Percentiles rank a stretch among this genome's conserved stretches.
Conservation (phyloP, 2,113 vertebrate species). For the Lophius piscatorius region DNA sequence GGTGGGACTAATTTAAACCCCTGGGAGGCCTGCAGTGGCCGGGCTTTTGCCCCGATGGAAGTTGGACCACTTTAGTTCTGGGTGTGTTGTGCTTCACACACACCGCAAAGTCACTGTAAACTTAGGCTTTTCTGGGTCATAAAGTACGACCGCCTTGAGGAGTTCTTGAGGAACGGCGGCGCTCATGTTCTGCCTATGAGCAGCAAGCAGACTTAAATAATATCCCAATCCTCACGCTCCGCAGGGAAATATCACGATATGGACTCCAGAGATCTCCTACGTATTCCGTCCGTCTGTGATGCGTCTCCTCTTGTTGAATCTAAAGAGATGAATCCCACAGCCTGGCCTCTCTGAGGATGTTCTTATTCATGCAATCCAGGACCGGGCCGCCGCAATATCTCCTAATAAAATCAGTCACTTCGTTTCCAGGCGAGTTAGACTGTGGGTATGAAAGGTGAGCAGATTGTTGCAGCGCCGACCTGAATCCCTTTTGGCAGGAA, state of each 20-base stretch:
- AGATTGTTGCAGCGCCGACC: constrained; percentile 1
- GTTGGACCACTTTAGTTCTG: constrained; percentile 53
- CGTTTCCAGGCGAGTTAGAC: constrained; percentile 43
- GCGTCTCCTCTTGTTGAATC: constrained; percentile 46
- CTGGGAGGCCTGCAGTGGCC: constrained; percentile 63
- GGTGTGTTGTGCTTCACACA: constrained; percentile 37
- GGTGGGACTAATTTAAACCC: constrained; percentile 75
- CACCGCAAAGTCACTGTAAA: constrained; percentile 47
- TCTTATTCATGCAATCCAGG: constrained; percentile 49
- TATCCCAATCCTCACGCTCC: constrained; percentile 56
- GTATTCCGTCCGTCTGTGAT: constrained; percentile 46
- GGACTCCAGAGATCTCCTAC: constrained; percentile 34
- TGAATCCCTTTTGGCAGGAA: constrained; percentile 30
- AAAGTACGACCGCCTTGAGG: constrained; percentile 52
- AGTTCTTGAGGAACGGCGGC: constrained; percentile 54
- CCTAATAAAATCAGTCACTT: constrained; percentile 49
- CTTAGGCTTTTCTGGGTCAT: constrained; percentile 58
- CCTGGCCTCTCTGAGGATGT: constrained; percentile 42
- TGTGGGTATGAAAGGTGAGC: constrained; percentile 21
- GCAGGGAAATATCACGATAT: constrained; percentile 61
- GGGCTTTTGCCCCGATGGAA: constrained; percentile 59
- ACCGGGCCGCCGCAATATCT: constrained; percentile 26
- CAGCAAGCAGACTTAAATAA: constrained; percentile 58
- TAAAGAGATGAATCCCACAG: constrained; percentile 36
- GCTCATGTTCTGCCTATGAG: constrained; percentile 43